Base-by-base conservation (phyloP, 1,140 invertebrate genomes). In the Mercenaria mercenaria region DNA sequence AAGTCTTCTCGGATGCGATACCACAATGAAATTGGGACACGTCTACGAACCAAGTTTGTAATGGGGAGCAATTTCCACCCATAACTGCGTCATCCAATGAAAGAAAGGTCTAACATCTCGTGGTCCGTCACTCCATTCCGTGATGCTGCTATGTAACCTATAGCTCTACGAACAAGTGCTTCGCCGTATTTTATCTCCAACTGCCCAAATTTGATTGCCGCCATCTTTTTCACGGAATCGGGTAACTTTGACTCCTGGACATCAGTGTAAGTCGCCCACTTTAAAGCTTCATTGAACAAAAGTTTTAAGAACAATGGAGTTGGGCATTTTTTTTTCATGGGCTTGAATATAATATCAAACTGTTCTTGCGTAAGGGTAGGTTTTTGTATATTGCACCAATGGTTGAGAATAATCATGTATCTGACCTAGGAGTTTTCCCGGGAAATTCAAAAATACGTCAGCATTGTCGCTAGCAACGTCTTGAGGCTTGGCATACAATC, bases 51-150 rank as follows among this genome's bases (percentile, higher is more conserved):
- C 0, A 92, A 93, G 41, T 84, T 85, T 86, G 88, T 93, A 90
- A 37, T 91, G 59, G n/a, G 91, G 82, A 37, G 86, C 69, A 11
- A 96, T 90, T n/a, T 96, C n/a, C 95, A 47, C 94, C 97, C 93
- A 97, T 97, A 79, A 98, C 98, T 77, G 96, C 96, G n/a, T 97
- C 96, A 94, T 98, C 97, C 88, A 97, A 96, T 0, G 97, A 97
- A 41, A 98, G 92, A 26, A 26, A 98, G 95, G 95, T 98, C 98
- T 90, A 98, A 95, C 95, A 98, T 97, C 96, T 98, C 98, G 8
- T 97, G 97, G 92, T 97, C 97, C 20, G 97, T 97, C n/a, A 98
- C 95, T 0, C 98, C 98, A 92, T 97, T 96, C 56, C 97, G 97
- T 8, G 97, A 96, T 10, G 97, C 97, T 1, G 97, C 97, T 26